These are phyloP conservation scores for Aurelia coerulea DNA, from an alignment of 30 jellyfish, hydroid and myxozoan genomes.

Conservation along the genomic window DNA sequence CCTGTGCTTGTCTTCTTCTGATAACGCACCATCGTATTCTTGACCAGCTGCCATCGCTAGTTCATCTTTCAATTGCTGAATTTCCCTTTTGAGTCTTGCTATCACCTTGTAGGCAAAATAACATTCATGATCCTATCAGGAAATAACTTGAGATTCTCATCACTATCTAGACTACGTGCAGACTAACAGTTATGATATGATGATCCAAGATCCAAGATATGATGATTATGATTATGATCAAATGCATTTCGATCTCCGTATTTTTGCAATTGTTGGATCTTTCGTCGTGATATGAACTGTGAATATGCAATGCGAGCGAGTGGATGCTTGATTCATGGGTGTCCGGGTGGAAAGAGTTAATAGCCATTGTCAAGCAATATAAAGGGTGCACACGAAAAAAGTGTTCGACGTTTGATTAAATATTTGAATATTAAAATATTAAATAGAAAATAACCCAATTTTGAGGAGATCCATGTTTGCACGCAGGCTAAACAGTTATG, in stretches of 20 bases:
- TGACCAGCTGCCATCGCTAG: constrained; percentile 86
- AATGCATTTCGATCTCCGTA: constrained; percentile 91
- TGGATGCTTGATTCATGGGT: constrained; percentile 99
- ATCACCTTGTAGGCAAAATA: constrained; percentile 61
- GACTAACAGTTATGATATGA: too few species aligned
- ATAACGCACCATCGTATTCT: constrained; percentile 74
- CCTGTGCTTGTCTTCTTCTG: constrained; percentile 84
- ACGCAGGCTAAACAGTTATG: too few species aligned
- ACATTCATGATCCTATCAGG: too few species aligned
- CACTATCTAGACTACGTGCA: too few species aligned
- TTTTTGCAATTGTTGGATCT: constrained; percentile 83
- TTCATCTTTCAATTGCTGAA: constrained; percentile 86
- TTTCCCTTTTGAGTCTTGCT: constrained; percentile 84
- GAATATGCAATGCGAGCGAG: constrained; percentile 96
- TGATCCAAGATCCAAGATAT: too few species aligned
- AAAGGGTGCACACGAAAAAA: too few species aligned
- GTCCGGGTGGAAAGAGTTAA: constrained; percentile 52
- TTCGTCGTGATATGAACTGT: constrained; percentile 85
- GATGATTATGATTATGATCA: constrained; percentile 17
- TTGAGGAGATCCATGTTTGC: too few species aligned
- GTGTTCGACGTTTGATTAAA: too few species aligned
- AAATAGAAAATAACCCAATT: too few species aligned
- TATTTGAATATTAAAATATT: too few species aligned
- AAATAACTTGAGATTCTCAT: too few species aligned
- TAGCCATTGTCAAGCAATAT: too few species aligned